Conservation (phyloP, 2,888 invertebrate genomes). For the Tetramorium bicarinatum region DNA sequence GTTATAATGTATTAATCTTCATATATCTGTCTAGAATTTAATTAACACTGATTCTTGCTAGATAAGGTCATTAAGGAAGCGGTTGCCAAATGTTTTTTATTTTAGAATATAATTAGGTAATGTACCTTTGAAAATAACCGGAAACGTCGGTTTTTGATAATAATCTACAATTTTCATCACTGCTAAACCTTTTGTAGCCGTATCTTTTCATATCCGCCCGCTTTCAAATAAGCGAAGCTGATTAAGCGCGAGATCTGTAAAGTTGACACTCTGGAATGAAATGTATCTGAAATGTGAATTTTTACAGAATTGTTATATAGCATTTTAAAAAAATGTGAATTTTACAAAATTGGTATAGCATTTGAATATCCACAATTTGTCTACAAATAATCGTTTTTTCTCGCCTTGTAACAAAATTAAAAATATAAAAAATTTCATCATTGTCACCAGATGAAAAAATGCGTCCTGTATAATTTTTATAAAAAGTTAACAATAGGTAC, state of each 20-base stretch:
- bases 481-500: conserved; percentile 4
- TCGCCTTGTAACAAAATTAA: no score
- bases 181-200: not conserved
- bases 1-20: not conserved
- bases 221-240: conserved; percentile 3
- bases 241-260: not conserved
- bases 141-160: conserved; percentile 15
- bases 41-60: conserved; percentile 26
- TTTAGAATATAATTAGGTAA: conserved; percentile 12
- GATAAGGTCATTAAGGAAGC: conserved; percentile 21
- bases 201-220: not conserved
- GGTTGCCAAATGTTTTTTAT: conserved; percentile 23
- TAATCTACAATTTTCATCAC: conserved; percentile 17
- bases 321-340: no score
- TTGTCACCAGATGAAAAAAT: not conserved
- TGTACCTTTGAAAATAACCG: conserved; percentile 9
- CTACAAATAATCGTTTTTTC: no score
- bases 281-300: no score
- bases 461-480: not conserved
- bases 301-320: no score
- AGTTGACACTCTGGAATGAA: no score
- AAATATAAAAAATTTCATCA: no score
- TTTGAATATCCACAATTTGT: no score
- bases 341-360: no score
- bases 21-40: conserved; percentile 17